A percentile compares a stretch with the other conserved stretches of the same genome.
phyloP scores from a whole-genome alignment of 2,888 invertebrate species.

The Chaetogeoica ovagalla region DNA sequence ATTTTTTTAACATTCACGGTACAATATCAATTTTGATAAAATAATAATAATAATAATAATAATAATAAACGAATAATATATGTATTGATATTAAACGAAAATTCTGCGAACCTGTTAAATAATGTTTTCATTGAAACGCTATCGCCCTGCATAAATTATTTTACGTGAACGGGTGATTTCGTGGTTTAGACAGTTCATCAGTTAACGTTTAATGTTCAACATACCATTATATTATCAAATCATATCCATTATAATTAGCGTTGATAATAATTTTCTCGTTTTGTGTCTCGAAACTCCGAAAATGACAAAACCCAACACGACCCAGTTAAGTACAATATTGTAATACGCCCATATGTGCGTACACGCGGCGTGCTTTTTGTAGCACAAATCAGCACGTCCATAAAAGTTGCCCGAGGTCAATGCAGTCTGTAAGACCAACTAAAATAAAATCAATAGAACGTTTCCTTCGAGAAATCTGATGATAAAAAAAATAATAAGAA shows the following conservation, averaged over 20 bases:
- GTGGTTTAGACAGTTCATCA: neutral
- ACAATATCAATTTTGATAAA: no score
- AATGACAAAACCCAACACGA: slow-evolving; percentile 1
- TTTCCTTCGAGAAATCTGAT: neutral
- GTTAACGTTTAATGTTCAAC: neutral
- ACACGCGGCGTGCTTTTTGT: neutral
- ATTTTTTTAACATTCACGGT: no score
- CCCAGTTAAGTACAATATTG: neutral
- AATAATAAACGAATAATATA: no score
- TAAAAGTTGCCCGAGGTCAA: neutral
- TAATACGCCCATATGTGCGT: neutral
- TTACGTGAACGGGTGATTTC: neutral
- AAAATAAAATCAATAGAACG: neutral
- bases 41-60: no score
- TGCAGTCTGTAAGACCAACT: neutral
- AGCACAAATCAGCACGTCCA: neutral
- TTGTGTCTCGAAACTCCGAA: neutral
- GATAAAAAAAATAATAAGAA: neutral
- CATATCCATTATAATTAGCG: no score
- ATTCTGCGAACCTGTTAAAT: no score
- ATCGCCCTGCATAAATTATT: no score
- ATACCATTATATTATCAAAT: neutral
- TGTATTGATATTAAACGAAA: no score
- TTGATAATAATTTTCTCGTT: neutral
- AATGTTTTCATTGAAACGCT: no score